Conservation (phyloP, 2,113 vertebrate species). For the Phalacrocorax aristotelis region DNA sequence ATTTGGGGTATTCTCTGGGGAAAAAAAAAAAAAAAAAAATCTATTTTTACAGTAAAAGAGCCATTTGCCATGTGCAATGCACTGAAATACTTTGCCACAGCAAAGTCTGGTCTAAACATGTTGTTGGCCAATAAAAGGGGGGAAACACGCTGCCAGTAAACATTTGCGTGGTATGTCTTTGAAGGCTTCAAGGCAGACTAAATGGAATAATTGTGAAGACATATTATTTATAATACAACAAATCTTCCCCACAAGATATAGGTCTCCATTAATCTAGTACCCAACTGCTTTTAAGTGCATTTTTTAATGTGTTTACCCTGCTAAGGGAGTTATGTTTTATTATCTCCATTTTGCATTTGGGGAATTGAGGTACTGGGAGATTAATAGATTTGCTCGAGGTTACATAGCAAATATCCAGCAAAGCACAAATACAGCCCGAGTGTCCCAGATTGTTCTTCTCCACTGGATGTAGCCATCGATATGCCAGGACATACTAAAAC, state of each 20-base stretch:
- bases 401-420: slow-evolving; percentile 61
- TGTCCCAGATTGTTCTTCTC: slow-evolving; percentile 44
- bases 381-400: slow-evolving; percentile 68
- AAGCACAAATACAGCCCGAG: slow-evolving; percentile 48
- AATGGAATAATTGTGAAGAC: slow-evolving; percentile 68
- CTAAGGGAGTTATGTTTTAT: slow-evolving; percentile 67
- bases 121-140: slow-evolving; percentile 65
- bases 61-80: slow-evolving; percentile 57
- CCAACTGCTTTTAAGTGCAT: slow-evolving; percentile 66
- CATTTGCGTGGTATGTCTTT: slow-evolving; percentile 71
- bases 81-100: slow-evolving; percentile 63
- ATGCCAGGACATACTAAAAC: slow-evolving; percentile 50
- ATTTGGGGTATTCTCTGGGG: slow-evolving; percentile 27
- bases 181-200: slow-evolving; percentile 70
- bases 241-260: slow-evolving; percentile 69
- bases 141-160: slow-evolving; percentile 65
- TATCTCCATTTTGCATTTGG: slow-evolving; percentile 67
- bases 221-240: slow-evolving; percentile 69
- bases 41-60: slow-evolving; percentile 41
- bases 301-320: slow-evolving; percentile 67
- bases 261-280: slow-evolving; percentile 68
- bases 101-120: slow-evolving; percentile 69
- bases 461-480: slow-evolving; percentile 42
- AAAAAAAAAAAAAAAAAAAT: not conserved
- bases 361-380: slow-evolving; percentile 65